Evolutionary conservation across 1,140 invertebrate genomes (phyloP), one percentile per base, ranked within the genome.

Genomic region (Oscheius sp.): DNA sequence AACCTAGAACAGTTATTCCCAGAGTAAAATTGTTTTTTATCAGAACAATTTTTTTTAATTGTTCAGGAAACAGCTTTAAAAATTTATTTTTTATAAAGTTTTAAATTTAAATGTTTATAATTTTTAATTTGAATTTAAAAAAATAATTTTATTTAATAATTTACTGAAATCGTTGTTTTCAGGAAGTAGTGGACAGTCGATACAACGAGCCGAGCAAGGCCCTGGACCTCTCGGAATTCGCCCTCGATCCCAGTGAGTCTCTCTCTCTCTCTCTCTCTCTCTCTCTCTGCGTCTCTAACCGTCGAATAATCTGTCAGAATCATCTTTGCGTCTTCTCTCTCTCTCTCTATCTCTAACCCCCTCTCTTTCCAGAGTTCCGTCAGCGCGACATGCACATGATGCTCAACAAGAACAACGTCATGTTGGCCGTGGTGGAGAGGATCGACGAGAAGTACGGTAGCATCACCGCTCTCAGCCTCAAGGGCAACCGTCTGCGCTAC

Each of bases 361-460:
- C 42, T 45, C 15, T 15, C 23, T 45, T 45, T 45, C 23, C 42
- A 45, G 42, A 45, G 15, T 45, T 45, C 42, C 42, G 18, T 18
- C 15, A 45, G 15, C 42, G 23, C 15, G 31, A 63, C 29, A 10
- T 34, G 7, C 61, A 63, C 29, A 63, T 63, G 61, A 29, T 63
- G 26, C 35, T 63, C 28, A 63, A 26, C 61, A 63, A 63, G 29
- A 32, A 35, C 31, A 63, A 63, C 29, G 61, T 63, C 4, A 32
- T 63, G 31, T 26, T 63, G 61, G 15, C 61, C 15, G 61, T 63
- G 4, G 10, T 63, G 10, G 61, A 63, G 18, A 10, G 61, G 31
- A 63, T 63, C 35, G 61, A 63, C 31, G 61, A 63, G 61, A 63
- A 63, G 23, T 63, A n/a, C 26, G 61, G 61, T 7, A 42, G 18